Conservation (phyloP, 2,797 vertebrate species). For the Pitangus sulphuratus region DNA sequence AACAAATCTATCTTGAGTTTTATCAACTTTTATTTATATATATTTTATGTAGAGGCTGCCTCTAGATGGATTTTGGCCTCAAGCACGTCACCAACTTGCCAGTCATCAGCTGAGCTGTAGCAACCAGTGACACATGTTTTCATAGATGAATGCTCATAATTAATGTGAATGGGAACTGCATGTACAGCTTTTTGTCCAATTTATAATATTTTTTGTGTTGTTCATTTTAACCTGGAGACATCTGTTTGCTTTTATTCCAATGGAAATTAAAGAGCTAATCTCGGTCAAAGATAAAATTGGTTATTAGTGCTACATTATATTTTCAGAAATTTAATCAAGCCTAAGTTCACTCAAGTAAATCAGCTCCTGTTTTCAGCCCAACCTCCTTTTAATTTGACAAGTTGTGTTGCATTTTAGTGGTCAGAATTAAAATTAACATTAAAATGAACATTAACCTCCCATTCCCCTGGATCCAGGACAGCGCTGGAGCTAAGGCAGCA, state of each 20-base stretch:
- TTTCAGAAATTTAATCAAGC: slow-evolving; percentile 23
- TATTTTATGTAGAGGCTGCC: not conserved
- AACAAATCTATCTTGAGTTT: not conserved
- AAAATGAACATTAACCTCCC: not conserved
- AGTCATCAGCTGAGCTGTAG: not conserved
- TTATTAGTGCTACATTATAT: not conserved
- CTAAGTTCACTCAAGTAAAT: not conserved
- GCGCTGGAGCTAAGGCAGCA: not conserved
- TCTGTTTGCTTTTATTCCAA: slow-evolving; percentile 12
- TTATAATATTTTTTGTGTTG: not conserved
- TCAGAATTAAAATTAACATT: not conserved
- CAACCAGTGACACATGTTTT: not conserved
- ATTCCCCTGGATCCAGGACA: not conserved
- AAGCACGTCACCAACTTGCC: not conserved
- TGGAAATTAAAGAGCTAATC: slow-evolving; percentile 28
- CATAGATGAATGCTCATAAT: not conserved
- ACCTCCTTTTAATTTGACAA: not conserved
- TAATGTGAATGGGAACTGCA: slow-evolving; percentile 7
- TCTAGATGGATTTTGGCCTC: not conserved
- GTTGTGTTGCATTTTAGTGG: not conserved
- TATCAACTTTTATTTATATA: not conserved
- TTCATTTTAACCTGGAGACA: slow-evolving; percentile 3
- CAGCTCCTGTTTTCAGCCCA: not conserved
- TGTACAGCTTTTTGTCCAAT: slow-evolving; percentile 1
- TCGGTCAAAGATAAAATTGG: not conserved